Conservation (phyloP, 2,888 invertebrate genomes). For the Hirtodrosophila alboralis region DNA sequence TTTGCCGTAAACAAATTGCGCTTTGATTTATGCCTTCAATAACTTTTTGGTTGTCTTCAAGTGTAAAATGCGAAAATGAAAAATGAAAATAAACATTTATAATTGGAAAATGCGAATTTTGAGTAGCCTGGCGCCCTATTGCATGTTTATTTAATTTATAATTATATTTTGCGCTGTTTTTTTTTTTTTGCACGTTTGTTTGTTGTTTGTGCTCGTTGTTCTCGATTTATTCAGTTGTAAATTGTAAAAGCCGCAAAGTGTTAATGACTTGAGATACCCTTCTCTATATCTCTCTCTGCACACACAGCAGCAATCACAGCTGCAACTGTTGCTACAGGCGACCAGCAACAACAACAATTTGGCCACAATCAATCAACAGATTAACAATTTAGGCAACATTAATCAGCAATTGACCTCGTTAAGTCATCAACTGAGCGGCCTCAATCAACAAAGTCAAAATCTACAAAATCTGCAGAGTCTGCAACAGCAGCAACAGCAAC, state of each 20-base stretch:
- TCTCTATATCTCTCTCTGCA: no score
- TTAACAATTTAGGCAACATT: constrained; percentile 83
- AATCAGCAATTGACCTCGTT: constrained; percentile 83
- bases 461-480: constrained; percentile 82
- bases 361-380: constrained; percentile 83
- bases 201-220: constrained; percentile 35
- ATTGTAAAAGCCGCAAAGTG: constrained; percentile 39
- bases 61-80: constrained; percentile 16
- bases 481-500: constrained; percentile 54
- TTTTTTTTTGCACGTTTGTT: constrained; percentile 58
- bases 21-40: constrained; percentile 58
- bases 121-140: constrained; percentile 15
- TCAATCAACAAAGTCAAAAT: constrained; percentile 84
- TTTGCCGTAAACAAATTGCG: constrained; percentile 50
- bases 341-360: constrained; percentile 83
- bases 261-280: constrained; percentile 53
- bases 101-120: constrained; percentile 6
- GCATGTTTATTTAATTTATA: constrained; percentile 53
- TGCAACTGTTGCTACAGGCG: constrained; percentile 83
- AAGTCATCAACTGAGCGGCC: constrained; percentile 83
- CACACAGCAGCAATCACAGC: constrained; percentile 78
- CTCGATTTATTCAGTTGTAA: constrained; percentile 36
- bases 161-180: constrained; percentile 39
- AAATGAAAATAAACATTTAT: constrained; percentile 2
- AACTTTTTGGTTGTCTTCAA: constrained; percentile 48